Base-by-base conservation (phyloP, 1,140 invertebrate species). In the Drosophila littoralis region DNA sequence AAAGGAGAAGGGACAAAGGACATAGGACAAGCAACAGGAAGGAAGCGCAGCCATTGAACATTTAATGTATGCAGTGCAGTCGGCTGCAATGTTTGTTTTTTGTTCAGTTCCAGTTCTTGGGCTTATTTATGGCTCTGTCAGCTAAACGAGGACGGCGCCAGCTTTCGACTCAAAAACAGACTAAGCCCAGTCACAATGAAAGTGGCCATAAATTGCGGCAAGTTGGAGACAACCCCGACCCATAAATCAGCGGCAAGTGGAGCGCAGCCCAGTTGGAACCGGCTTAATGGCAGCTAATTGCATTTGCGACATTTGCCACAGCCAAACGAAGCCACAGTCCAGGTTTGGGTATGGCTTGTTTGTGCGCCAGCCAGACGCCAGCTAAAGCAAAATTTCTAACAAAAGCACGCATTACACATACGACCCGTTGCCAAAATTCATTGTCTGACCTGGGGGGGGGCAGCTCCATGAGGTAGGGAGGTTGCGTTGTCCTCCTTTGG, bases 1-100 rank as follows among this genome's bases (percentile, higher is more conserved):
- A 48, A 51, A 51, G 36, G 32, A 40, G n/a, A 33, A 17, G 12
- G 9, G 6, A 17, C n/a, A 33, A 28, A 7, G 46, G 22, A 32
- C 45, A 33, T 15, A 7, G 46, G 33, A 32, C 45, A 33, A 51
- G 78, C 81, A 85, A 86, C 83, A 86, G 82, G 83, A 85, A 72
- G 70, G 83, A 86, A 72, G 70, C 50, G 63, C 75, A 85, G 82
- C 74, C 83, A 88, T 73, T 85, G 82, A 85, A 79, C 83, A 85
- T 60, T 82, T 82, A 85, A 85, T 85, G 83, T 74, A 75, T 88
- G 79, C 82, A 85, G 71, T 57, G 22, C 22, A 38, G 9, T 36
- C 6, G 40, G 55, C 48, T 60, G 73, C 57, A 78, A 43, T 51
- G 8, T 58, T 80, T 32, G 17, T 59, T 59, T 64, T 3, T 75